Evolutionary conservation across 2,888 invertebrate species (phyloP).

Genomic region (Luperina testacea): DNA sequence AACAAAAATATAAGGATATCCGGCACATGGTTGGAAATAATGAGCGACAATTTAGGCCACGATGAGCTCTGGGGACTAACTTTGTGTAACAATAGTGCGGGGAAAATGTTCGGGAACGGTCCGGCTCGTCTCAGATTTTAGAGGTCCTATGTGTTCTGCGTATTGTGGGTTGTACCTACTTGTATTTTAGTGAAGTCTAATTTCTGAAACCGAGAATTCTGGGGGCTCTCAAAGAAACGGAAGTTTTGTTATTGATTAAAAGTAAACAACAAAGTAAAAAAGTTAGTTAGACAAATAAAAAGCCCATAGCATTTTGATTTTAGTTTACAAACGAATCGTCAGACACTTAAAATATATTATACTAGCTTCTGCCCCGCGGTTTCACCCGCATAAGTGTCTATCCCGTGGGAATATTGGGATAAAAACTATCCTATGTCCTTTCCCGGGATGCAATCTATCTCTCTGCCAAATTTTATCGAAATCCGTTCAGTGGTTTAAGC

Average conservation of each 20-base stretch:
- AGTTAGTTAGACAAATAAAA: background rate
- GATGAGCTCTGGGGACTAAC: conserved; percentile 46
- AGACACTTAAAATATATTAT: background rate
- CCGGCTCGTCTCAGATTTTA: conserved; percentile 30
- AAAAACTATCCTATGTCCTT: no score
- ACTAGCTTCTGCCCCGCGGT: no score
- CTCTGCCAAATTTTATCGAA: no score
- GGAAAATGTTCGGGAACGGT: background rate
- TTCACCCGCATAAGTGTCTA: no score
- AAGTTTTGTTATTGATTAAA: background rate
- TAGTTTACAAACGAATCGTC: background rate
- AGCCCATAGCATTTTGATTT: background rate
- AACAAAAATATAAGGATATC: conserved; percentile 45
- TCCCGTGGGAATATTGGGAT: no score
- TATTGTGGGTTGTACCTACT: background rate
- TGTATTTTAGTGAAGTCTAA: background rate
- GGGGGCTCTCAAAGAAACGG: background rate
- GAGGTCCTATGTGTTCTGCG: background rate
- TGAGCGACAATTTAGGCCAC: conserved; percentile 54
- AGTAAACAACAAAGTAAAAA: no score
- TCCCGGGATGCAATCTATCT: no score
- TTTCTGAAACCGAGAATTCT: background rate
- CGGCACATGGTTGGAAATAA: conserved; percentile 49
- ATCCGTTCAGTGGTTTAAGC: no score
- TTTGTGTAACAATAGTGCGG: conserved; percentile 20